Percentiles rank a stretch among this genome's conserved stretches.
phyloP scores from a whole-genome alignment of 2,797 vertebrate genomes.

The Crocidura indochinensis region DNA sequence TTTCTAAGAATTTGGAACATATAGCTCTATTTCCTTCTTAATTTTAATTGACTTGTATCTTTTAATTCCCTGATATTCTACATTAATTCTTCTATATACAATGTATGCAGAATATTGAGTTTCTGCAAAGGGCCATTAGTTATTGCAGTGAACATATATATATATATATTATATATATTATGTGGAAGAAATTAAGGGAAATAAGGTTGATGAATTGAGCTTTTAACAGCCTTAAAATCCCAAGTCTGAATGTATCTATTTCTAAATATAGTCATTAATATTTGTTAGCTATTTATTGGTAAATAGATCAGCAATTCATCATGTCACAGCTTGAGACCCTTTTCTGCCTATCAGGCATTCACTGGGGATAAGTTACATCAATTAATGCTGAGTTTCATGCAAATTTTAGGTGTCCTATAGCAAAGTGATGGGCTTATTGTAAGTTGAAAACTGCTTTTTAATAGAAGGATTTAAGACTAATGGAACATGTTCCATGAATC shows the following conservation, averaged over 20 bases:
- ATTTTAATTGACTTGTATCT: slow-evolving; percentile 68
- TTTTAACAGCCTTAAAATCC: slow-evolving; percentile 60
- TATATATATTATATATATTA: no score
- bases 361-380: slow-evolving; percentile 22
- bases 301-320: slow-evolving; percentile 56
- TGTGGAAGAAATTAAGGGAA: slow-evolving; percentile 53
- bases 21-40: slow-evolving; percentile 64
- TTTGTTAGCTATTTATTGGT: slow-evolving; percentile 40
- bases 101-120: slow-evolving; percentile 38
- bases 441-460: slow-evolving; percentile 20
- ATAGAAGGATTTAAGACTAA: slow-evolving; percentile 52
- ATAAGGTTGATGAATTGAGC: slow-evolving; percentile 57
- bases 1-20: slow-evolving; percentile 42
- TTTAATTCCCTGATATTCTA: slow-evolving; percentile 71
- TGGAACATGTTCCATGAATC: neutral
- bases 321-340: slow-evolving; percentile 31
- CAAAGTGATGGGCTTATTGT: slow-evolving; percentile 38
- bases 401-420: slow-evolving; percentile 27
- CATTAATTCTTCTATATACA: slow-evolving; percentile 64
- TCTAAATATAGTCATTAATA: slow-evolving; percentile 53
- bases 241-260: slow-evolving; percentile 54
- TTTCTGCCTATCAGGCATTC: slow-evolving; percentile 36
- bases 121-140: slow-evolving; percentile 47
- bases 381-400: neutral
- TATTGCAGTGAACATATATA: slow-evolving; percentile 58